Evolutionary conservation across 2,888 invertebrate genomes (phyloP).

Genomic region (Megamerina dolium): DNA sequence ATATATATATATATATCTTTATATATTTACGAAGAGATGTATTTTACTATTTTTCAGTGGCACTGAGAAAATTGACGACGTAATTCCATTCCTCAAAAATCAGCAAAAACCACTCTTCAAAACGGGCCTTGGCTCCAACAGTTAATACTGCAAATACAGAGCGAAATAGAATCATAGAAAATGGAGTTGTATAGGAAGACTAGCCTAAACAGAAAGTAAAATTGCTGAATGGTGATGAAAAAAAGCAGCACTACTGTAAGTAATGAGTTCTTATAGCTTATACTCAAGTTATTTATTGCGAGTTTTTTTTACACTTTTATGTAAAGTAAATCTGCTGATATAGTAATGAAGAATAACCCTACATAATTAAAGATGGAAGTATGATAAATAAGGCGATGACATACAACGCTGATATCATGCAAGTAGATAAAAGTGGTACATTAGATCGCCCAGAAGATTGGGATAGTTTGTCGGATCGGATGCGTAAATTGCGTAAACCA

Average conservation of each 20-base stretch:
- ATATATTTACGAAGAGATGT: too few species aligned
- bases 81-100: too few species aligned
- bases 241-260: slow-evolving; percentile 26
- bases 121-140: too few species aligned
- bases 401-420: slow-evolving; percentile 74
- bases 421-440: slow-evolving; percentile 64
- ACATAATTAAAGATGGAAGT: slow-evolving; percentile 76
- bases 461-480: slow-evolving; percentile 72
- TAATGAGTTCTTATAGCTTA: neutral
- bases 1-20: too few species aligned
- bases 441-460: slow-evolving; percentile 66
- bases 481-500: slow-evolving; percentile 60
- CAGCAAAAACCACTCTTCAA: too few species aligned
- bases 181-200: slow-evolving; percentile 81
- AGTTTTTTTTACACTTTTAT: slow-evolving; percentile 59
- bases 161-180: slow-evolving; percentile 73
- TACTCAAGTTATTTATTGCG: too few species aligned
- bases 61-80: too few species aligned
- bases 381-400: slow-evolving; percentile 75
- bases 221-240: slow-evolving; percentile 59
- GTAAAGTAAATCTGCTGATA: too few species aligned
- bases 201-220: too few species aligned
- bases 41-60: too few species aligned
- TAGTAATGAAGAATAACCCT: slow-evolving; percentile 77
- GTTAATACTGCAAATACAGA: too few species aligned